A percentile compares a stretch with the other conserved stretches of the same genome.
These are phyloP conservation scores for Helicoverpa armigera DNA, from an alignment of 1,140 invertebrate species.

Conservation along the genomic window DNA sequence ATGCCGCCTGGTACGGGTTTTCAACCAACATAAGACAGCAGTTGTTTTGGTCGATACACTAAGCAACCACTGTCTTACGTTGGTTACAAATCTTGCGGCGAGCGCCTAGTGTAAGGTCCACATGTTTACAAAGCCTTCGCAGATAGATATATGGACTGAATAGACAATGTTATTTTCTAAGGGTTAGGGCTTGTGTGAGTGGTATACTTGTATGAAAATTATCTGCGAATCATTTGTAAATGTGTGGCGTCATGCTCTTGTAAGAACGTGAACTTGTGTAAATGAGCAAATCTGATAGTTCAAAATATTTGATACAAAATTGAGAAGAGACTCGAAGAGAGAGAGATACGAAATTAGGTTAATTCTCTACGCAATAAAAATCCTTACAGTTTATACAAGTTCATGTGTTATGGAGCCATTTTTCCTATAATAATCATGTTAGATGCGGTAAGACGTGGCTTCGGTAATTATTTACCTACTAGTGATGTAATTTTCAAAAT, in stretches of 20 bases:
- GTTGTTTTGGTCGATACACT: too few relatives aligned
- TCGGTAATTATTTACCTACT: conserved; percentile 22
- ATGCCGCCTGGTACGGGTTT: too few relatives aligned
- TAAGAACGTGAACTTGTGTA: background rate
- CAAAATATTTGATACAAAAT: background rate
- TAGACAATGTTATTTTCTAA: background rate
- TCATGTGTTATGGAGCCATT: background rate
- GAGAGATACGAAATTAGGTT: too few relatives aligned
- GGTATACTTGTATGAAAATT: too few relatives aligned
- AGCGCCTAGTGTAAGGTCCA: conserved; percentile 6
- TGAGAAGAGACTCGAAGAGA: background rate
- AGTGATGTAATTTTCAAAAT: conserved; percentile 23
- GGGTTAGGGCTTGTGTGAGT: background rate
- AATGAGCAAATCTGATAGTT: too few relatives aligned
- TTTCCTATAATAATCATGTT: conserved; percentile 12
- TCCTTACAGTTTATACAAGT: background rate
- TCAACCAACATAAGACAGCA: too few relatives aligned
- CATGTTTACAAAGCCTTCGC: conserved; percentile 1
- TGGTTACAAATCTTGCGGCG: too few relatives aligned
- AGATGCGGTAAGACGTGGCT: conserved; percentile 21
- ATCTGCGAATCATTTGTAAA: background rate
- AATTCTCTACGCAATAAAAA: too few relatives aligned
- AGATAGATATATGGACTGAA: conserved; percentile 7
- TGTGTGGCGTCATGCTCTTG: background rate
- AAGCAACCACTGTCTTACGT: too few relatives aligned